Evolutionary conservation across 23 tunicate species (phyloP).

Genomic region (Diplosoma virens): DNA sequence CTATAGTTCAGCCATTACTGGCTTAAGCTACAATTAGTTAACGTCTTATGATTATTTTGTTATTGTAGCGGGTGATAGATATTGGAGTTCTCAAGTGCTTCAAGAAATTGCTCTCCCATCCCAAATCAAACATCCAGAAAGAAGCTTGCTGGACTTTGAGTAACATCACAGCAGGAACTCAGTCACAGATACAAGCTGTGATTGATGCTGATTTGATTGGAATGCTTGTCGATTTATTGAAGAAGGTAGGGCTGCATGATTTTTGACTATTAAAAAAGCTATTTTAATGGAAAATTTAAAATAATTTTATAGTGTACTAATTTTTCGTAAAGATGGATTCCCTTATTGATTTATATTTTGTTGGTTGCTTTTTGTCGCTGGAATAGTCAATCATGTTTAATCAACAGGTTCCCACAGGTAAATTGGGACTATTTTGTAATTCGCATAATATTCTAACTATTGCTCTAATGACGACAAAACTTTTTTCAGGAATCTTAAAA

Average conservation of each 20-base stretch:
- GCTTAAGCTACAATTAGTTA: too few species aligned
- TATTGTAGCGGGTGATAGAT: constrained; percentile 66
- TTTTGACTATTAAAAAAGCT: not conserved
- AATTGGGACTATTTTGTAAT: too few species aligned
- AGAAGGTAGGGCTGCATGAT: constrained; percentile 20
- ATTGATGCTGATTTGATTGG: constrained; percentile 69
- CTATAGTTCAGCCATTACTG: too few species aligned
- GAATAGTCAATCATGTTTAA: too few species aligned
- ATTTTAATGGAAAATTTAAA: not conserved
- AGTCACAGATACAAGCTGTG: constrained; percentile 76
- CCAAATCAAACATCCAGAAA: constrained; percentile 81
- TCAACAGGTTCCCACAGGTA: too few species aligned
- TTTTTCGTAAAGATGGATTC: not conserved
- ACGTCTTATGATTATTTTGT: too few species aligned
- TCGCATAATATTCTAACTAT: too few species aligned
- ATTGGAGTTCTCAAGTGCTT: constrained; percentile 64
- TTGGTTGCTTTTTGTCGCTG: too few species aligned
- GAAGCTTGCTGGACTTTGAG: constrained; percentile 96
- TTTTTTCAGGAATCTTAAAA: too few species aligned
- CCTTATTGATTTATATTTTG: too few species aligned
- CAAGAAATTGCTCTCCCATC: constrained; percentile 56
- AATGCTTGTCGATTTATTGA: constrained; percentile 50
- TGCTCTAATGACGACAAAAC: too few species aligned
- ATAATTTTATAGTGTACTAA: not conserved
- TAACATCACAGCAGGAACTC: constrained; percentile 98